A percentile compares a stretch with the other conserved stretches of the same genome.
phyloP scores from a whole-genome alignment of 2,113 vertebrate species.

The Anhinga rufa region DNA sequence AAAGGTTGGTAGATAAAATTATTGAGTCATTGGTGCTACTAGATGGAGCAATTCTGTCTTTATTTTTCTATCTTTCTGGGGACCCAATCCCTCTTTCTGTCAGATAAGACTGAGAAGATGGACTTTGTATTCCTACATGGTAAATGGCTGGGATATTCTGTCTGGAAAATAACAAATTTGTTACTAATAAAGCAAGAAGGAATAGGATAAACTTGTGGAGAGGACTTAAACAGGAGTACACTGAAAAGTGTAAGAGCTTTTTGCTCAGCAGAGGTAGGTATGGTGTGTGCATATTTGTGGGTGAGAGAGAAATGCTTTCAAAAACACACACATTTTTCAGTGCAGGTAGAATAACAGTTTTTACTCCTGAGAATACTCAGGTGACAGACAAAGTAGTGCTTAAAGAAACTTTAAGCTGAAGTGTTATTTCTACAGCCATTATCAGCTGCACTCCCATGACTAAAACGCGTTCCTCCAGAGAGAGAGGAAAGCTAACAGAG shows the following conservation, averaged over 20 bases:
- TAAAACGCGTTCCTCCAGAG: conserved; percentile 50
- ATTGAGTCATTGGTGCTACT: neutral
- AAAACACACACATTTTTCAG: conserved; percentile 34
- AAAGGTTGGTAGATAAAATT: neutral
- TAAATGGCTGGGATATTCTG: neutral
- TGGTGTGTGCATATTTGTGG: conserved; percentile 24
- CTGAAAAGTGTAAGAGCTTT: neutral
- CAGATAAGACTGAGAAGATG: neutral
- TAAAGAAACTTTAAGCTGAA: conserved; percentile 60
- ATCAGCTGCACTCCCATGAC: conserved; percentile 46
- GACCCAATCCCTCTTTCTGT: neutral
- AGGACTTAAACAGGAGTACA: neutral
- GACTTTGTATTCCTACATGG: neutral
- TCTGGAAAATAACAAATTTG: neutral
- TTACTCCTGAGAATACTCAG: conserved; percentile 44
- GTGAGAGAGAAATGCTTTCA: conserved; percentile 36
- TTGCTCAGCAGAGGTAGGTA: neutral
- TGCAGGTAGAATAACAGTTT: conserved; percentile 56
- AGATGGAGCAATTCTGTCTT: neutral
- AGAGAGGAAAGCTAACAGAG: conserved; percentile 5
- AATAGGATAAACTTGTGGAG: neutral
- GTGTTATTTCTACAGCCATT: conserved; percentile 58
- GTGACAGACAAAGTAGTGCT: conserved; percentile 56
- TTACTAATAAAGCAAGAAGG: neutral
- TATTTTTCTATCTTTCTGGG: neutral